Percentiles rank a stretch among this genome's conserved stretches.
These are phyloP conservation scores for Solea senegalensis DNA, from an alignment of 2,113 vertebrate genomes.

Conservation along the genomic window DNA sequence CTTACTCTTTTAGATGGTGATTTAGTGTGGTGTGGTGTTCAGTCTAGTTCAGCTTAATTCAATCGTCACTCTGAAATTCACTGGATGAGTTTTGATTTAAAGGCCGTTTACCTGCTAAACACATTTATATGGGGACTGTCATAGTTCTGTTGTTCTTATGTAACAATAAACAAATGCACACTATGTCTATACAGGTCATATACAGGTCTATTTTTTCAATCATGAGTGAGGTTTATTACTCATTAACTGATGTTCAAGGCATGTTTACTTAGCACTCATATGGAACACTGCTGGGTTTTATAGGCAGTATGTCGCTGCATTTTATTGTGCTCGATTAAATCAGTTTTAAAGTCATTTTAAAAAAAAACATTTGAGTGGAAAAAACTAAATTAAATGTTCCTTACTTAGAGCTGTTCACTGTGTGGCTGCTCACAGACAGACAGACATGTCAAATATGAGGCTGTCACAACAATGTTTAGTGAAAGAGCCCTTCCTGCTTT, in stretches of 20 bases:
- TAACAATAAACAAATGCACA: conserved; percentile 14
- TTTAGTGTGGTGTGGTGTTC: conserved; percentile 32
- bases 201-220: conserved; percentile 17
- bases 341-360: conserved; percentile 66
- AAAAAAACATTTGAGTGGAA: conserved; percentile 35
- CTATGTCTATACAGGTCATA: no score
- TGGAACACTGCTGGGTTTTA: conserved; percentile 71
- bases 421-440: conserved; percentile 37
- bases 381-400: conserved; percentile 46
- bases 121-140: not conserved
- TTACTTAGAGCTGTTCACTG: conserved; percentile 32
- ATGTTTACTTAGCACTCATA: conserved; percentile 71
- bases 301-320: conserved; percentile 67
- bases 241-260: conserved; percentile 54
- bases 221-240: conserved; percentile 43
- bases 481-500: conserved; percentile 85
- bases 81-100: conserved; percentile 35
- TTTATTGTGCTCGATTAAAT: conserved; percentile 75
- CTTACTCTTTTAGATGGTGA: conserved; percentile 52
- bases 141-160: conserved; percentile 7
- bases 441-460: conserved; percentile 74
- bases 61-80: conserved; percentile 23
- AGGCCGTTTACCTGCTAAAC: conserved; percentile 21
- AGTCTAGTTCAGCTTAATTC: conserved; percentile 43
- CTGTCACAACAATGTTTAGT: conserved; percentile 74